Evolutionary conservation across 2,888 invertebrate genomes (phyloP).

Genomic region (Agrochola macilenta): DNA sequence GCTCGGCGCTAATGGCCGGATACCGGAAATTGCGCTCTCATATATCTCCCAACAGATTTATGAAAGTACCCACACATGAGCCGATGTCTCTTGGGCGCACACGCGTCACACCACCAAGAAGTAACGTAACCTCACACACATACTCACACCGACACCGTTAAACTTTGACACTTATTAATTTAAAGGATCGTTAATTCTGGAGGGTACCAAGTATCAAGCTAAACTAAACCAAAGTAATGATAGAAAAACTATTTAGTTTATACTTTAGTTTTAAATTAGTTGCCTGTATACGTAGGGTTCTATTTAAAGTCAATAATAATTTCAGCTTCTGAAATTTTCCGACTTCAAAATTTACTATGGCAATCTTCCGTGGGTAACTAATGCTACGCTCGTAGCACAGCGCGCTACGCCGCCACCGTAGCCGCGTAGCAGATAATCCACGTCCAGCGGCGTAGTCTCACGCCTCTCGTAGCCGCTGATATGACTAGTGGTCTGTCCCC

Average conservation of each 20-base stretch:
- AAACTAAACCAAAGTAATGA: slow-evolving; percentile 58
- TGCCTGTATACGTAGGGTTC: neutral
- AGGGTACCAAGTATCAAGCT: slow-evolving; percentile 73
- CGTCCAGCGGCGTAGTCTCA: slow-evolving; percentile 86
- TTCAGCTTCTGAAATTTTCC: slow-evolving; percentile 18
- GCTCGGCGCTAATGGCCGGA: slow-evolving; percentile 95
- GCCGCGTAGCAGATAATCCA: slow-evolving; percentile 87
- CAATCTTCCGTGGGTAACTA: slow-evolving; percentile 66
- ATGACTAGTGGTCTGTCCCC: slow-evolving; percentile 83
- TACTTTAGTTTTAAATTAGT: slow-evolving; percentile 5
- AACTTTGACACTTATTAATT: slow-evolving; percentile 89
- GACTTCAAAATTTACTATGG: slow-evolving; percentile 16
- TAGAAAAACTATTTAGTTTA: slow-evolving; percentile 56
- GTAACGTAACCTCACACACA: slow-evolving; percentile 69
- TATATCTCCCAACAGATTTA: slow-evolving; percentile 97
- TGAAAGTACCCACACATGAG: slow-evolving; percentile 94
- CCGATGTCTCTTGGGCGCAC: slow-evolving; percentile 86
- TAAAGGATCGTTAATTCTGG: slow-evolving; percentile 87
- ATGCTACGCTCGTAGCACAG: slow-evolving; percentile 82
- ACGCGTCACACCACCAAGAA: slow-evolving; percentile 68
- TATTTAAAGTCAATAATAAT: slow-evolving; percentile 2
- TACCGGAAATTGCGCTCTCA: slow-evolving; percentile 97
- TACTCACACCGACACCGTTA: slow-evolving; percentile 71
- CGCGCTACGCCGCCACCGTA: slow-evolving; percentile 86
- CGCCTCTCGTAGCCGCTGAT: slow-evolving; percentile 80